Evolutionary conservation across 2,888 invertebrate genomes (phyloP), one percentile per base, ranked within the genome.

Genomic region (Dyspetes luteomarginatus): DNA sequence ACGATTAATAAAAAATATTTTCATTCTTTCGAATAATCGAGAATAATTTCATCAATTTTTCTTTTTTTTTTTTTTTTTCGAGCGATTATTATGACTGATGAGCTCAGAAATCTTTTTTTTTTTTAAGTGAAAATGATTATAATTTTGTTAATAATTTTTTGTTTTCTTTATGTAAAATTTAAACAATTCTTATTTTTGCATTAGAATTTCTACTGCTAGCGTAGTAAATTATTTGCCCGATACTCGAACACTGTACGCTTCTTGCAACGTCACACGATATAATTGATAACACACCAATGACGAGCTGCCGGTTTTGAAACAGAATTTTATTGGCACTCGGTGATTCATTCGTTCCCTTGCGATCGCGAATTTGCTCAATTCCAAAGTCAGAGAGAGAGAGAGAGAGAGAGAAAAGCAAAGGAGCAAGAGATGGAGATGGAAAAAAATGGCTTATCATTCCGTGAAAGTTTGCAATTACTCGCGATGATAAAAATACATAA

Each of bases 381-480:
- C 4, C 50, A 72, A 50, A 22, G 9, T n/a, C 15, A 17, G 64
- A 2, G 5, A 30, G 22, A 41, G 12, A 36, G 22, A 67, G 17
- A 41, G 43, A 15, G 36, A 45, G 24, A 72, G 5, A 50, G 5
- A 17, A 22, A 7, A 26, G 36, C 26, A 9, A 68, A 56, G 45
- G 24, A 28, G 43, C 22, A 45, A 64, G 19, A 9, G 58, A 50
- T 15, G 30, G 12, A 17, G 98, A 98, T 12, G 95, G 96, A 87
- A 95, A 96, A 88, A 36, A 60, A 67, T 26, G 41, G 30, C 41
- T 67, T 68, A 55, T 68, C 67, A 30, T 73, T 52, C 43, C 45
- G 26, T 41, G 67, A 52, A 68, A 68, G 36, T 36, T 36, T 19
- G 5, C 26, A 41, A 62, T 73, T 62, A 68, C 30, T 26, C 4